Evolutionary conservation across 1,140 invertebrate genomes (phyloP), one percentile per base, ranked within the genome.

Genomic region (Lordiphosa mommai): DNA sequence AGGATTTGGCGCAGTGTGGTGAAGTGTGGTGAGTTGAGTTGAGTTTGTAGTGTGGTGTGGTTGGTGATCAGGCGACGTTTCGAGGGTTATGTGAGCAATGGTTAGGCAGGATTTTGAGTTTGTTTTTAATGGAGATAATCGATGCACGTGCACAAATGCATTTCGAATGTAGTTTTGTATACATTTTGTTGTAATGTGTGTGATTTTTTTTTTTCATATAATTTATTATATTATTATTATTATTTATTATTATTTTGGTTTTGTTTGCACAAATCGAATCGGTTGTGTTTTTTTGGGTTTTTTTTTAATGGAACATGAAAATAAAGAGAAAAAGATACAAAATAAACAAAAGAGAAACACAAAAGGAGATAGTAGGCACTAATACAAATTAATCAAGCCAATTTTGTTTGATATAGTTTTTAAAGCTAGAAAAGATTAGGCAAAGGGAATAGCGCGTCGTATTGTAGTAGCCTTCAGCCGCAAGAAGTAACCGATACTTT

Each of bases 261-360:
- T 52, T 47, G 65, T 47, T 67, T 79, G 73, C 76, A 86, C 76
- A 87, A 80, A 84, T 84, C 73, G 72, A 80, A 80, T 77, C 72
- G 69, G 61, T 44, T 67, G 8, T 13, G 20, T 43, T 27, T 43
- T 38, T 37, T 23, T 40, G 16, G 16, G 37, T 20, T 41, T 41
- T 41, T 43, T 27, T 84, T 82, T 84, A 77, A 84, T 77, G 72
- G 86, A 86, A 80, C 80, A 88, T 88, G 84, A 84, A 87, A 86
- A 80, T 73, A 86, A 86, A 88, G 72, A 88, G 76, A 88, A 82
- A 86, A 71, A 87, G 76, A 86, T 72, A 79, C 71, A 87, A 87
- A 86, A 73, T 88, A 73, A 86, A 79, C 80, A 86, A 86, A 74
- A 79, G 61, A 47, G 56, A 65, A 63, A 87, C 80, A 84, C 61